Conservation (phyloP, 2,888 invertebrate genomes). For the Mesoligia furuncula region DNA sequence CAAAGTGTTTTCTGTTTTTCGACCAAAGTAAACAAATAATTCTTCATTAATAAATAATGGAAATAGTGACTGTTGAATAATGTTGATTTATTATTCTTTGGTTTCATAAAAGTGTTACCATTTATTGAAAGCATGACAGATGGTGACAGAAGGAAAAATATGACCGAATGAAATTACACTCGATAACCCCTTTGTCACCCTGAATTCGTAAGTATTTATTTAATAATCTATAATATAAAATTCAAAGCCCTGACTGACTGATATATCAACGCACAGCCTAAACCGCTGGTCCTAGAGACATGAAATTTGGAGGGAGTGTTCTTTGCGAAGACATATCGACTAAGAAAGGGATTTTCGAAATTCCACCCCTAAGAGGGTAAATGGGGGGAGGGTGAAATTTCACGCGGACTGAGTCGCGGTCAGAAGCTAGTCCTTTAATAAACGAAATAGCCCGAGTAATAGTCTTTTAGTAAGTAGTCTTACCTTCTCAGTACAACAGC, state of each 20-base stretch:
- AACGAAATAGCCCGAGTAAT: too few species aligned
- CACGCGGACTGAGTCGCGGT: too few species aligned
- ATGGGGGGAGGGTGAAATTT: too few species aligned
- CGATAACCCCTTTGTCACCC: background rate
- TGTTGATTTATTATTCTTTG: background rate
- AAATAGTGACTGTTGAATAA: background rate
- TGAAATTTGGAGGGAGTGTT: too few species aligned
- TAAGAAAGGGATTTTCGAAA: too few species aligned
- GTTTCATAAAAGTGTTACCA: background rate
- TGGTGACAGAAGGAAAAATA: background rate
- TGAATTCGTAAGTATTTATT: background rate
- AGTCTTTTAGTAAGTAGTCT: background rate
- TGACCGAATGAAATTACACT: background rate
- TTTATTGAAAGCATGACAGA: background rate
- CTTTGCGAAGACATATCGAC: too few species aligned
- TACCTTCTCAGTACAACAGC: conserved; percentile 96
- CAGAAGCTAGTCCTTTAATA: too few species aligned
- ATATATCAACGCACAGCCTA: too few species aligned
- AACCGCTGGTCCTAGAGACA: too few species aligned
- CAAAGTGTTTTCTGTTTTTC: background rate
- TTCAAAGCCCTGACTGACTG: too few species aligned
- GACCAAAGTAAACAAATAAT: background rate
- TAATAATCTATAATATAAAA: too few species aligned
- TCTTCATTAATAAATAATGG: background rate
- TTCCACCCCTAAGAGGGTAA: too few species aligned